Evolutionary conservation across 2,797 vertebrate species (phyloP).

Genomic region (Xenops minutus): DNA sequence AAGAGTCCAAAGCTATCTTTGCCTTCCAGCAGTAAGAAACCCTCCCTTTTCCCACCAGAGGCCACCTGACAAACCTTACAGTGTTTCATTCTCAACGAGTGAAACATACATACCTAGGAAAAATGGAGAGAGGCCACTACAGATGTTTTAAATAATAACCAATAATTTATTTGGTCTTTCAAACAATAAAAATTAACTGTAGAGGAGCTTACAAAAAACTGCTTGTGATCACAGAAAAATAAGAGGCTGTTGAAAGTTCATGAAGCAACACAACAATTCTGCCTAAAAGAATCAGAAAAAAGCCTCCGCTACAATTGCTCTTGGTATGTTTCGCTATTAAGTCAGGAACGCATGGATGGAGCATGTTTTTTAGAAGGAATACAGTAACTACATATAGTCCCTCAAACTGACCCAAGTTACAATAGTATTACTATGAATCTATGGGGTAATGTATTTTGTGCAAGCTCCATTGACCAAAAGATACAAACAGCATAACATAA

Average conservation of each 20-base stretch:
- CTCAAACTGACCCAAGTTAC: background rate
- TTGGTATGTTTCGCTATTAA: background rate
- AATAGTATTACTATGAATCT: background rate
- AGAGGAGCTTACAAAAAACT: background rate
- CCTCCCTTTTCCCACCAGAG: background rate
- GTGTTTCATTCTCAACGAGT: background rate
- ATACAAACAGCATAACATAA: background rate
- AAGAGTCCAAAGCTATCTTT: constrained; percentile 45
- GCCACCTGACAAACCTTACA: constrained; percentile 29
- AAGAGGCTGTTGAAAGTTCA: constrained; percentile 21
- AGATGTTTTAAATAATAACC: constrained; percentile 44
- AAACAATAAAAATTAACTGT: constrained; percentile 27
- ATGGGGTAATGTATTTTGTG: background rate
- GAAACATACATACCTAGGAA: background rate
- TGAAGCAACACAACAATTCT: background rate
- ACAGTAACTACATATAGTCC: background rate
- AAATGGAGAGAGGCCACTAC: background rate
- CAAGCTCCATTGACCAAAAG: background rate
- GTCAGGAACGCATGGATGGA: background rate
- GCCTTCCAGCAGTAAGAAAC: constrained; percentile 18
- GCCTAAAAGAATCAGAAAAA: background rate
- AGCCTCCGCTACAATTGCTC: background rate
- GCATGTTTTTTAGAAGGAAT: background rate
- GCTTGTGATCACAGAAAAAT: background rate
- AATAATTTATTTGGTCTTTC: constrained; percentile 7